A percentile compares a stretch with the other conserved stretches of the same genome.
Conservation (phyloP, 2,113 vertebrate genomes). For the Megaleporinus macrocephalus region DNA sequence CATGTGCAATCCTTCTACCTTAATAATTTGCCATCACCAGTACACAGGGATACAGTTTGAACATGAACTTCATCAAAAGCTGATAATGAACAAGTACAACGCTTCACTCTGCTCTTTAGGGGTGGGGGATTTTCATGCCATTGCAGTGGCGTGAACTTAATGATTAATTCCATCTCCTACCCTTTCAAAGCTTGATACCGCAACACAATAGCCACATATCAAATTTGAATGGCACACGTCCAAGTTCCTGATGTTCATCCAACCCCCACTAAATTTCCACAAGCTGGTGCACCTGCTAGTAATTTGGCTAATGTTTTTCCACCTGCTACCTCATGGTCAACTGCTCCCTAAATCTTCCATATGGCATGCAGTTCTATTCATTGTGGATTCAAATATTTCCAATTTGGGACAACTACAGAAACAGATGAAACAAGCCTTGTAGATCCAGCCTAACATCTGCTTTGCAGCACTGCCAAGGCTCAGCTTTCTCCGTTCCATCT, state of each 20-base stretch:
- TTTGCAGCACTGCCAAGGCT: conserved; percentile 41
- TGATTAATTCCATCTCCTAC: conserved; percentile 65
- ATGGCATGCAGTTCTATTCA: conserved; percentile 40
- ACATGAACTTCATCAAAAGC: conserved; percentile 34
- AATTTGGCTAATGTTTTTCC: conserved; percentile 68
- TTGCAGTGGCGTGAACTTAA: conserved; percentile 53
- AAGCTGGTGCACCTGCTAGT: conserved; percentile 77
- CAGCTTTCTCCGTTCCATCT: conserved; percentile 40
- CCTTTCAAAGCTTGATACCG: conserved; percentile 55
- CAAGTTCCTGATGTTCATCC: conserved; percentile 72
- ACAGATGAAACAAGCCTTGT: conserved; percentile 53
- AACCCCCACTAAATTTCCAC: conserved; percentile 73
- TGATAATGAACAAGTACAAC: conserved; percentile 26
- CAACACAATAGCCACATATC: conserved; percentile 70
- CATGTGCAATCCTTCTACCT: neutral
- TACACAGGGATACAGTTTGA: conserved; percentile 6
- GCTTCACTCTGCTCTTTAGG: conserved; percentile 1
- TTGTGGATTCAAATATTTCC: conserved; percentile 55
- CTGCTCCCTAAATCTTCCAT: conserved; percentile 57
- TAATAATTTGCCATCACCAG: conserved; percentile 2
- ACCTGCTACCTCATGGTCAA: conserved; percentile 64
- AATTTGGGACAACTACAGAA: conserved; percentile 55
- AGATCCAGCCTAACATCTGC: conserved; percentile 52
- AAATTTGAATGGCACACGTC: conserved; percentile 65
- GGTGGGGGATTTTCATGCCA: conserved; percentile 6